phyloP scores from a whole-genome alignment of 1,140 invertebrate genomes.

The Helicoverpa zea region DNA sequence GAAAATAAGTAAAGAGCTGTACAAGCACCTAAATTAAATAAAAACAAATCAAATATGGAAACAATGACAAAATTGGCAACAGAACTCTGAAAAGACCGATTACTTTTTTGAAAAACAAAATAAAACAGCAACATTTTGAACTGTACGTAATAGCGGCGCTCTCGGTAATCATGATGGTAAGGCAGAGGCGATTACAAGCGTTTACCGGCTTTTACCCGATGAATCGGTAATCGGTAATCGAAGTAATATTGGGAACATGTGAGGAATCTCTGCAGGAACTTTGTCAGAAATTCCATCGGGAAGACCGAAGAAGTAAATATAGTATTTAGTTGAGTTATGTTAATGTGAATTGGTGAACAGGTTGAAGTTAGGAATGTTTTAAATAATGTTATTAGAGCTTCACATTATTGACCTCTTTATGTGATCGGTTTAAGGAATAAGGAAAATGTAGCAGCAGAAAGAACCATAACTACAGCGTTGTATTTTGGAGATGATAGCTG shows the following conservation, averaged over 20 bases:
- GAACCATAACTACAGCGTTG: not conserved
- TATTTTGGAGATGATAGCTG: too few species aligned
- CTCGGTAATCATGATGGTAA: slow-evolving; percentile 75
- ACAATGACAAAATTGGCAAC: not conserved
- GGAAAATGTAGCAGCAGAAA: not conserved
- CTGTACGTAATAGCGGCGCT: slow-evolving; percentile 68
- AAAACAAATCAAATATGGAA: not conserved
- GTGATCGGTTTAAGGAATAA: not conserved
- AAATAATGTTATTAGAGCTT: slow-evolving; percentile 7
- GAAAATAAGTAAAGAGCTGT: too few species aligned
- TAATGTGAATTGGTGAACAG: slow-evolving; percentile 57
- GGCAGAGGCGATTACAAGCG: slow-evolving; percentile 77
- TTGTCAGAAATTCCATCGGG: slow-evolving; percentile 49
- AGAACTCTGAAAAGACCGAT: not conserved
- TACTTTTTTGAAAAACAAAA: slow-evolving; percentile 17
- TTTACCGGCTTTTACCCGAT: slow-evolving; percentile 73
- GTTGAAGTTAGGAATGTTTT: slow-evolving; percentile 2
- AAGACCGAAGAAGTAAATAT: slow-evolving; percentile 64
- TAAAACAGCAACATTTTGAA: slow-evolving; percentile 21
- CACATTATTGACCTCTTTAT: not conserved
- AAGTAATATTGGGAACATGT: slow-evolving; percentile 72
- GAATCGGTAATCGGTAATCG: slow-evolving; percentile 73
- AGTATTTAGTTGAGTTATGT: slow-evolving; percentile 65
- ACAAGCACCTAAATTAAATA: too few species aligned
- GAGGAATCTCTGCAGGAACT: slow-evolving; percentile 61